Conservation (phyloP, 2,797 vertebrate species). For the Cephalopachus bancanus region DNA sequence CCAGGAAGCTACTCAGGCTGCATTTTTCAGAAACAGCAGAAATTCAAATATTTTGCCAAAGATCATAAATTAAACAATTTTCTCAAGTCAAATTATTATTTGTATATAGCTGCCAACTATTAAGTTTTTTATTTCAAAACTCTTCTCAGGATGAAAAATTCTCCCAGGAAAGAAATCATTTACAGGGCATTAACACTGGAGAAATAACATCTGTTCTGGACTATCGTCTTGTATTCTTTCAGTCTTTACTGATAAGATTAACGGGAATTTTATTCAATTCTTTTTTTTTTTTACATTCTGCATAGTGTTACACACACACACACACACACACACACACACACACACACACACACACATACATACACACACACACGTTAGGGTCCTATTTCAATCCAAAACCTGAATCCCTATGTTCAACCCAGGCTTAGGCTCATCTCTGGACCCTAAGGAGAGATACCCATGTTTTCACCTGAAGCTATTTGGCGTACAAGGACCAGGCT, state of each 20-base stretch:
- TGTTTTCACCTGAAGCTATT: background rate
- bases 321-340: background rate
- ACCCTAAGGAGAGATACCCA: background rate
- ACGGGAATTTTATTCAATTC: slow-evolving; percentile 13
- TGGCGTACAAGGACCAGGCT: background rate
- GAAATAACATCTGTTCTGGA: background rate
- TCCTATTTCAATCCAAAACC: background rate
- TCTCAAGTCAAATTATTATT: slow-evolving; percentile 13
- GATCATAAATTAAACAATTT: background rate
- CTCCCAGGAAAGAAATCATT: slow-evolving; percentile 28
- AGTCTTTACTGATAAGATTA: background rate
- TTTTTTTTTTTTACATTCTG: background rate
- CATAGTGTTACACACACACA: background rate
- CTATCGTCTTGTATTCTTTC: background rate
- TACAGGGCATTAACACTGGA: slow-evolving; percentile 14
- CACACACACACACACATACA: background rate
- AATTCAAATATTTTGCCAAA: slow-evolving; percentile 44
- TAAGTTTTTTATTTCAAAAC: slow-evolving; percentile 14
- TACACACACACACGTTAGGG: background rate
- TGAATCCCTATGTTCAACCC: background rate
- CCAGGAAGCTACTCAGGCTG: background rate
- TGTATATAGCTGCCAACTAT: background rate
- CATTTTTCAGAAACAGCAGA: background rate
- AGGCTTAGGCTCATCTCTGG: background rate
- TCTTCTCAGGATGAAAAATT: slow-evolving; percentile 47